Evolutionary conservation across 2,797 vertebrate species (phyloP).

Genomic region (Anisognathus igniventris): DNA sequence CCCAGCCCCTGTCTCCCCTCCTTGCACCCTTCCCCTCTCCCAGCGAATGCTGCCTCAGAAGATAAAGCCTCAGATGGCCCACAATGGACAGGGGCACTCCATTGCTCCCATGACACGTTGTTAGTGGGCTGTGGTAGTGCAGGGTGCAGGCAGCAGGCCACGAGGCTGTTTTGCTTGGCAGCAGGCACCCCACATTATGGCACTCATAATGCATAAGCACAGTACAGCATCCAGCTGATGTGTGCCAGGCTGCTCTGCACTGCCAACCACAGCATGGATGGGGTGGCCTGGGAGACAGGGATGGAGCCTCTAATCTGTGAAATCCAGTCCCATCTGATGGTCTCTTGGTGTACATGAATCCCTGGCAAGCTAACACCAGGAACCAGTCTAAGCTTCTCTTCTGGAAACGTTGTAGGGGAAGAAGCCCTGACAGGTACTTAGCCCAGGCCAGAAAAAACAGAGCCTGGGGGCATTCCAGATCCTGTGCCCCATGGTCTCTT

Average conservation of each 20-base stretch:
- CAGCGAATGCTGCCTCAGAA: accelerated
- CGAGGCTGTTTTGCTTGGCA: background rate
- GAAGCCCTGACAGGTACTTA: background rate
- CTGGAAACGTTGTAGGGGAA: background rate
- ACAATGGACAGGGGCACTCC: background rate
- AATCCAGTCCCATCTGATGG: background rate
- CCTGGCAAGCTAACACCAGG: background rate
- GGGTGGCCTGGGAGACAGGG: background rate
- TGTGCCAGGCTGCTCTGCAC: background rate
- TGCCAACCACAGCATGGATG: background rate
- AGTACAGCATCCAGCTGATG: background rate
- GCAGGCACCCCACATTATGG: background rate
- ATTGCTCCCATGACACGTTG: background rate
- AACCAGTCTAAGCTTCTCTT: background rate
- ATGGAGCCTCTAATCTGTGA: background rate
- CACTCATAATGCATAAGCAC: background rate
- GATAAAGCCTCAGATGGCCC: background rate
- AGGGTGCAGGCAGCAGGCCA: background rate
- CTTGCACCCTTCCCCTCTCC: accelerated
- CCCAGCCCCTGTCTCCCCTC: accelerated
- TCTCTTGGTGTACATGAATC: background rate
- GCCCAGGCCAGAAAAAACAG: background rate
- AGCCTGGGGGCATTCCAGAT: background rate
- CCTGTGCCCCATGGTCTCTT: background rate
- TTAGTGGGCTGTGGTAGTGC: background rate